These are phyloP conservation scores for Sternotherus odoratus DNA, from an alignment of 2,797 vertebrate species.

Conservation along the genomic window DNA sequence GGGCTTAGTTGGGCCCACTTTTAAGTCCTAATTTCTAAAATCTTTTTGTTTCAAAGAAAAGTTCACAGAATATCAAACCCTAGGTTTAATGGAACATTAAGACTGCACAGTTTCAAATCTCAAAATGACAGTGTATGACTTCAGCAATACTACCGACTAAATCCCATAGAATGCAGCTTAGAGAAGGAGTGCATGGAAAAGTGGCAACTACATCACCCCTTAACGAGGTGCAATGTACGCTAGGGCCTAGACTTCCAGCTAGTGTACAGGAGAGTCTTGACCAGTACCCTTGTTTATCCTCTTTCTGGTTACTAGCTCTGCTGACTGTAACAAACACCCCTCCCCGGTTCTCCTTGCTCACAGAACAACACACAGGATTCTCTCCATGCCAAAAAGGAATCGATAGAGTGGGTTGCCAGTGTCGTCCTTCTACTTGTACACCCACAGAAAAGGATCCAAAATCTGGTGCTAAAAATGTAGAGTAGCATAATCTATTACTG, in stretches of 20 bases:
- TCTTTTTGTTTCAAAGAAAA: not conserved
- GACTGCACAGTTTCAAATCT: not conserved
- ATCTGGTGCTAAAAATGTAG: not conserved
- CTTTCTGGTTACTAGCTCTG: slow-evolving; percentile 1
- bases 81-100: not conserved
- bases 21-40: not conserved
- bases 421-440: not conserved
- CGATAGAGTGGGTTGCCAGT: rapidly evolving
- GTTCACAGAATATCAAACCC: not conserved
- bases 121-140: not conserved
- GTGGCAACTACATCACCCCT: not conserved
- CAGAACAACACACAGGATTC: not conserved
- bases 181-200: not conserved
- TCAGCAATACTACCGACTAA: slow-evolving; percentile 35
- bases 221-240: not conserved
- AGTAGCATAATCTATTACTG: not conserved
- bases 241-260: not conserved
- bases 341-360: not conserved
- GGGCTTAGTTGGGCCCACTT: not conserved
- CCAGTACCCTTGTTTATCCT: not conserved
- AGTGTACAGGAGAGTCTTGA: not conserved
- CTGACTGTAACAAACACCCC: not conserved
- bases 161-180: not conserved
- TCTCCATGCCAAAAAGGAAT: not conserved
- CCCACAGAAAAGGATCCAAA: not conserved